Percentiles rank a stretch among this genome's conserved stretches.
These are phyloP conservation scores for Colossoma macropomum DNA, from an alignment of 2,113 vertebrate species.

Conservation along the genomic window DNA sequence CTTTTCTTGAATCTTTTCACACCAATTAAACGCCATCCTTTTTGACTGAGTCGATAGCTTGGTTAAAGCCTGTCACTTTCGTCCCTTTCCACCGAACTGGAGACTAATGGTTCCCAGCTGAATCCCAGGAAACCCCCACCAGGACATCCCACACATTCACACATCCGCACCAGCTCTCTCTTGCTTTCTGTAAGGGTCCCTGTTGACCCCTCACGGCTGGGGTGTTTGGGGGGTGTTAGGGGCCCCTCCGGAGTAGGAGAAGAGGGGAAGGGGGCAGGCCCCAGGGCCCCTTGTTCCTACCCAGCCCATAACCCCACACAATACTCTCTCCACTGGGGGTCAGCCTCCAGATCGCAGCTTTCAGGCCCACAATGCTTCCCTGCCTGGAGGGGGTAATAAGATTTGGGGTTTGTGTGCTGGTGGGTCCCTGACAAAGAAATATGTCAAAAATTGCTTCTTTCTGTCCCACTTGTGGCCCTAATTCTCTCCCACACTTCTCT, in stretches of 20 bases:
- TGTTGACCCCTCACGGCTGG: constrained; percentile 71
- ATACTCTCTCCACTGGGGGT: constrained; percentile 78
- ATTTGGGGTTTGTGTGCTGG: constrained; percentile 81
- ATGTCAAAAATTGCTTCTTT: constrained; percentile 40
- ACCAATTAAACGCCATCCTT: constrained; percentile 69
- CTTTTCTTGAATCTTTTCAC: constrained; percentile 67
- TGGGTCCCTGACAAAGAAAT: constrained; percentile 67
- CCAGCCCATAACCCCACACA: constrained; percentile 70
- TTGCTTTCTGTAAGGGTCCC: constrained; percentile 72
- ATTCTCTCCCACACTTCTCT: constrained; percentile 21
- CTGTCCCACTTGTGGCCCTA: constrained; percentile 19
- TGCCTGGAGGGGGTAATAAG: constrained; percentile 75
- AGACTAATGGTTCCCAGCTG: constrained; percentile 78
- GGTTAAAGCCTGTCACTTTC: constrained; percentile 78
- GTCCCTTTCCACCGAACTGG: constrained; percentile 75
- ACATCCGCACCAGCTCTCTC: constrained; percentile 61
- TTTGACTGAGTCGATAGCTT: constrained; percentile 78
- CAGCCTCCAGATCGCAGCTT: constrained; percentile 71
- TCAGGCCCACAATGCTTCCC: constrained; percentile 74
- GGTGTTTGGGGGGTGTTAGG: constrained; percentile 65
- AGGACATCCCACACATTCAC: constrained; percentile 70
- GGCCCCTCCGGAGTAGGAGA: constrained; percentile 54
- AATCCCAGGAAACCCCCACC: constrained; percentile 76
- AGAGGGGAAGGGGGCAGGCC: constrained; percentile 60
- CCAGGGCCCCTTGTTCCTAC: constrained; percentile 59